Evolutionary conservation across 1,140 invertebrate genomes (phyloP).

Genomic region (Chironomus striatipennis): DNA sequence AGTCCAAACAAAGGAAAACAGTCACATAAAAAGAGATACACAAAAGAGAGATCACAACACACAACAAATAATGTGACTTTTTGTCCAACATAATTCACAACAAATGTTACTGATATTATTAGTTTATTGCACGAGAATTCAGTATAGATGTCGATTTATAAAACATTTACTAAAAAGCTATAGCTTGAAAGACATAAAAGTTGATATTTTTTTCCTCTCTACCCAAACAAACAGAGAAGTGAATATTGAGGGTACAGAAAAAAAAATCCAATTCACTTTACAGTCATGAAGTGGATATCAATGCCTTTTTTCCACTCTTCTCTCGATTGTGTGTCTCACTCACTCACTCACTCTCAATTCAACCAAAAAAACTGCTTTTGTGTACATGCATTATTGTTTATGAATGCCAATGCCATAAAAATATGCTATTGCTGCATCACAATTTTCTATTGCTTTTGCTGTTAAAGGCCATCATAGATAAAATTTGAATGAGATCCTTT

Average conservation of each 20-base stretch:
- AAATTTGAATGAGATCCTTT: constrained; percentile 15
- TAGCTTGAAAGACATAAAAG: background rate
- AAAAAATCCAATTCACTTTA: background rate
- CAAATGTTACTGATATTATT: constrained; percentile 23
- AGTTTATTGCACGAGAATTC: constrained; percentile 18
- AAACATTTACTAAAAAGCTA: background rate
- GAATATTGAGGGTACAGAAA: background rate
- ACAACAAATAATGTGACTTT: background rate
- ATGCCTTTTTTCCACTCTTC: too few species aligned
- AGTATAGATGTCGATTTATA: background rate
- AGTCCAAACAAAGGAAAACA: background rate
- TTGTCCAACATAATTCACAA: constrained; percentile 16
- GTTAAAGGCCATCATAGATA: constrained; percentile 20
- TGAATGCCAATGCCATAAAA: constrained; percentile 18
- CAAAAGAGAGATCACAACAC: background rate
- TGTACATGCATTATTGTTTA: background rate
- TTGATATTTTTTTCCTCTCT: too few species aligned
- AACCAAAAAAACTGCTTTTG: background rate
- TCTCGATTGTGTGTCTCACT: too few species aligned
- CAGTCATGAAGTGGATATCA: constrained; percentile 15
- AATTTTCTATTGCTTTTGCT: constrained; percentile 8
- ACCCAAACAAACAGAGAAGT: too few species aligned
- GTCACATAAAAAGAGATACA: background rate
- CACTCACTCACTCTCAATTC: background rate
- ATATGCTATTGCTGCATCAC: background rate